phyloP scores from a whole-genome alignment of 2,113 vertebrate genomes.

The Paralichthys olivaceus region DNA sequence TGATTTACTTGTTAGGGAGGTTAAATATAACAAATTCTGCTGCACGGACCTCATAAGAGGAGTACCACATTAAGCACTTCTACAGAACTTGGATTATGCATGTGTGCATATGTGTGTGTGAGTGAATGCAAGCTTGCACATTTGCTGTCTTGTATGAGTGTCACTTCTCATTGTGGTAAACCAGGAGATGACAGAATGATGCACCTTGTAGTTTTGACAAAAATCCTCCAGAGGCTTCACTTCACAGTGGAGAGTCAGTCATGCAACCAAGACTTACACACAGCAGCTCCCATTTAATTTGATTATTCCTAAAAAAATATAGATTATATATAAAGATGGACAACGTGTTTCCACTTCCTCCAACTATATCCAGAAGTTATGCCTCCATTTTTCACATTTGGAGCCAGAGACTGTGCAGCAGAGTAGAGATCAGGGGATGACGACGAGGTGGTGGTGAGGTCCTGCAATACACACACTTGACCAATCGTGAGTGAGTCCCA shows the following conservation, averaged over 20 bases:
- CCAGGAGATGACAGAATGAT: not conserved
- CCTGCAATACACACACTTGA: too few species aligned
- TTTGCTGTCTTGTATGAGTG: not conserved
- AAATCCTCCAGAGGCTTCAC: slow-evolving; percentile 4
- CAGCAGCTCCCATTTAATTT: not conserved
- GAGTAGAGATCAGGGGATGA: too few species aligned
- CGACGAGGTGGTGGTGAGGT: too few species aligned
- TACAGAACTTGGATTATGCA: not conserved
- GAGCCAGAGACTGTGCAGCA: too few species aligned
- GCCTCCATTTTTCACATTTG: too few species aligned
- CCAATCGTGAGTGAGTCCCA: too few species aligned
- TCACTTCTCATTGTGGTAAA: slow-evolving; percentile 32
- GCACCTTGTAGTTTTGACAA: slow-evolving; percentile 3
- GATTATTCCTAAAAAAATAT: too few species aligned
- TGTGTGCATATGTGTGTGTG: slow-evolving; percentile 13
- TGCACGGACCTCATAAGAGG: not conserved
- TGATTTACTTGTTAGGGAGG: slow-evolving; percentile 10
- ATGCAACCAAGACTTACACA: slow-evolving; percentile 9
- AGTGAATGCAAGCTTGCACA: not conserved
- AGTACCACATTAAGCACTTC: not conserved
- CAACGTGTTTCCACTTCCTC: not conserved
- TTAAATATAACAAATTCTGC: not conserved
- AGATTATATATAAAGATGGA: not conserved
- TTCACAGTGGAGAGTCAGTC: slow-evolving; percentile 3
- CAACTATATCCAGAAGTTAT: too few species aligned